Percentiles rank a stretch among this genome's conserved stretches.
phyloP scores from a whole-genome alignment of 1,140 invertebrate genomes.

The Pararge aegeria region DNA sequence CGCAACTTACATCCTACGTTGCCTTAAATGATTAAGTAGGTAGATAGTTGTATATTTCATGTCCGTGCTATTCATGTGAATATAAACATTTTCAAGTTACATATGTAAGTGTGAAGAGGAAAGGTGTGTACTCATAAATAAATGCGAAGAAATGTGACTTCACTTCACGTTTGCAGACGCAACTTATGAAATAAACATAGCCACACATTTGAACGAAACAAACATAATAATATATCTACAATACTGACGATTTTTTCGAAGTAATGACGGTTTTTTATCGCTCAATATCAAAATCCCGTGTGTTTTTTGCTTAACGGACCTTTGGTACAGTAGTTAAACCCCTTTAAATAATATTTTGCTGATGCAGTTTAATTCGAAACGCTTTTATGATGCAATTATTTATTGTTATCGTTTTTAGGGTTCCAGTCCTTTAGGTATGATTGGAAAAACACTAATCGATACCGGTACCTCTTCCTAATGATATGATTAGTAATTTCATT shows the following conservation, averaged over 20 bases:
- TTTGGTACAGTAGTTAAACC: not conserved
- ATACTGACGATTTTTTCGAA: slow-evolving; percentile 2
- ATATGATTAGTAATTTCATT: no score
- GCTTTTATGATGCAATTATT: not conserved
- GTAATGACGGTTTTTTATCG: not conserved
- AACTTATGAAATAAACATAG: slow-evolving; percentile 8
- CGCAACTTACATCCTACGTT: not conserved
- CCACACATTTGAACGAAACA: not conserved
- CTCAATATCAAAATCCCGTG: not conserved
- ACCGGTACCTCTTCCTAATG: no score
- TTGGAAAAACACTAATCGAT: no score
- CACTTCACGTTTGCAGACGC: not conserved
- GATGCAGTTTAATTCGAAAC: not conserved
- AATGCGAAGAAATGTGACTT: not conserved
- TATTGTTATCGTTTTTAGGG: not conserved
- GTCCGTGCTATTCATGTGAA: not conserved
- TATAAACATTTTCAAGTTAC: not conserved
- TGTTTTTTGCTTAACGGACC: not conserved
- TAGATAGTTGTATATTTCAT: not conserved
- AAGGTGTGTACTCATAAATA: slow-evolving; percentile 10
- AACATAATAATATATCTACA: slow-evolving; percentile 3
- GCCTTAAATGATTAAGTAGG: not conserved
- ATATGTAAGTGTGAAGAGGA: not conserved
- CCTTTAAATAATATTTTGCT: not conserved
- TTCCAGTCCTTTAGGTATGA: not conserved